Evolutionary conservation across 1,140 invertebrate species (phyloP), one percentile per base, ranked within the genome.

Genomic region (Drosophila kohkoa): DNA sequence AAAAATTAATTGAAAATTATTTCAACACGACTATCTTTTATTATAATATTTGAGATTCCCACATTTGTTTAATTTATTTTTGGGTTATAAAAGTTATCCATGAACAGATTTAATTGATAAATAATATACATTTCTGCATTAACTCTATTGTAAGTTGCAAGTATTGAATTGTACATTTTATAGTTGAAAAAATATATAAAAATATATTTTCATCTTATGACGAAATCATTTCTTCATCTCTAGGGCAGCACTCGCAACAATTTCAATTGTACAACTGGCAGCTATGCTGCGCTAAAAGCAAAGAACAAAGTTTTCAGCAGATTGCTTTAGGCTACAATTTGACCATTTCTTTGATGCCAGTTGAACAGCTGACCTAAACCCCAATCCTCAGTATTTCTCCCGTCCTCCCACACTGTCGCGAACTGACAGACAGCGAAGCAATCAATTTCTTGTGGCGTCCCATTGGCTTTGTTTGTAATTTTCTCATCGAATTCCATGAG

Each of bases 391-490:
- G 45, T 54, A 43, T 30, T 57, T 25, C 20, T 3, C 3, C 51
- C 6, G 5, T 16, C 49, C 48, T 41, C 13, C 32, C 1, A 8
- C 7, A 6, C 16, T 20, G 7, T n/a, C n/a, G 8, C 38, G 20
- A 25, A 55, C 41, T 64, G 48, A 11, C 11, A 41, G 54, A 38
- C 35, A 15, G 55, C 38, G 35, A 32, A 28, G 25, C 41, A 68
- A 51, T 25, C 32, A 76, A 79, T 79, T 79, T 68, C 74, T 68
- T 64, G 67, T 68, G 77, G 77, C 77, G 41, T 77, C 58, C 52
- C 77, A 67, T 68, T 77, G 74, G 68, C 67, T 63, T 67, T 38
- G 43, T 66, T 66, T 76, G 60, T 71, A 72, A 78, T 78, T 78
- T 76, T 45, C 67, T 25, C 73, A 43, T 28, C 55, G 62, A 68